Percentiles rank a stretch among this genome's conserved stretches.
Conservation (phyloP, 2,797 vertebrate genomes). For the Cirrhinus mrigala region DNA sequence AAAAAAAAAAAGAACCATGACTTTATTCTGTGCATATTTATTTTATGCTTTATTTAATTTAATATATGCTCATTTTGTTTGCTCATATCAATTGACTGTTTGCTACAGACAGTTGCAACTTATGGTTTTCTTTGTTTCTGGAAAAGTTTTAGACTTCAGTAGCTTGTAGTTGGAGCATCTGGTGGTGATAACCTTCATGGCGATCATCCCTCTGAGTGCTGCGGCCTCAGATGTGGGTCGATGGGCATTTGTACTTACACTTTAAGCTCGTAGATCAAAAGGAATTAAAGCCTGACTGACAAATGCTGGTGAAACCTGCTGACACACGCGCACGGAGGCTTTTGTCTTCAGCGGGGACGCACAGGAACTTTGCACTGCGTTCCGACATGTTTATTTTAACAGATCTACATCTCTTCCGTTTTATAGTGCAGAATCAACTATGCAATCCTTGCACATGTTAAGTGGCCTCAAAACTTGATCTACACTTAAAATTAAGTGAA, state of each 20-base stretch:
- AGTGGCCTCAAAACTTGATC: not conserved
- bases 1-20: not conserved
- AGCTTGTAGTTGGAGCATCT: not conserved
- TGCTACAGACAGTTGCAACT: not conserved
- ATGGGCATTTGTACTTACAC: slow-evolving; percentile 73
- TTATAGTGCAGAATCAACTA: not conserved
- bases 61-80: not conserved
- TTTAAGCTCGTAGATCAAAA: slow-evolving; percentile 82
- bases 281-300: slow-evolving; percentile 83
- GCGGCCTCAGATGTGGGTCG: slow-evolving; percentile 65
- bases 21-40: not conserved
- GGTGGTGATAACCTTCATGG: slow-evolving; percentile 31
- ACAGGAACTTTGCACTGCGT: slow-evolving; percentile 1
- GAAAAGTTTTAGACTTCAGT: not conserved
- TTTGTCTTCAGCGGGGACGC: slow-evolving; percentile 66
- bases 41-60: not conserved
- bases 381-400: slow-evolving; percentile 14
- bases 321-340: slow-evolving; percentile 77
- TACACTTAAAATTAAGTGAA: not conserved
- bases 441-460: not conserved
- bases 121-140: not conserved
- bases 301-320: slow-evolving; percentile 79
- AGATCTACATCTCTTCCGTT: not conserved
- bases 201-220: slow-evolving; percentile 46
- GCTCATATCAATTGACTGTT: not conserved